phyloP scores from a whole-genome alignment of 1,140 invertebrate genomes.

The Nebria ingens region DNA sequence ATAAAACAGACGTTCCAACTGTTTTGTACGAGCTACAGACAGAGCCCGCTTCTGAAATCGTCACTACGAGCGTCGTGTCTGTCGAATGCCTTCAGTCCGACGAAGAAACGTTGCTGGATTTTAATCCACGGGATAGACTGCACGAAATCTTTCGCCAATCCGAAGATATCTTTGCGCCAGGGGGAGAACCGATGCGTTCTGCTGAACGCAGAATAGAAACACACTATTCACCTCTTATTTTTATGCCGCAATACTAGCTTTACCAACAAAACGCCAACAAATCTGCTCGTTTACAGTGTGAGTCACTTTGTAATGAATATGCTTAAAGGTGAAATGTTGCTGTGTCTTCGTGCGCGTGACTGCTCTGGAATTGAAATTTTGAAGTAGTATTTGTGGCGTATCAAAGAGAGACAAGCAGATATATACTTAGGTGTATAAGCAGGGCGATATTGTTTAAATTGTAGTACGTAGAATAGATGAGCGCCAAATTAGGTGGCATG shows the following conservation, averaged over 20 bases:
- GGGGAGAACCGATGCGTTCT: slow-evolving; percentile 12
- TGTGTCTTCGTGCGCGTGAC: too few species aligned
- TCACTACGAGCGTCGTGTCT: neutral
- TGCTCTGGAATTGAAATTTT: too few species aligned
- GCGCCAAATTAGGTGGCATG: too few species aligned
- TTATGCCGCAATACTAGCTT: slow-evolving; percentile 14
- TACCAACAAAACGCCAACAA: too few species aligned
- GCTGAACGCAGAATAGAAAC: slow-evolving; percentile 21
- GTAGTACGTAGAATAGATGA: too few species aligned
- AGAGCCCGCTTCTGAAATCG: neutral
- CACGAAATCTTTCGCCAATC: neutral
- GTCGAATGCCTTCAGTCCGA: neutral
- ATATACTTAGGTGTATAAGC: too few species aligned
- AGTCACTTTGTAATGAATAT: too few species aligned
- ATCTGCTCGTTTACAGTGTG: too few species aligned
- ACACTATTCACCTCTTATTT: slow-evolving; percentile 21
- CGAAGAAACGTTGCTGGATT: neutral
- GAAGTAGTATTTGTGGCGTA: too few species aligned
- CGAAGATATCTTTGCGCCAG: neutral
- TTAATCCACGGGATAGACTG: neutral
- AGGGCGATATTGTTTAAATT: too few species aligned
- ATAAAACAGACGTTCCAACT: neutral
- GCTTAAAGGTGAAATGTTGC: too few species aligned
- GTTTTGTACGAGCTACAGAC: neutral
- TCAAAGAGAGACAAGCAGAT: too few species aligned